These are phyloP conservation scores for Mohoua ochrocephala DNA, from an alignment of 2,113 vertebrate species.

Conservation along the genomic window DNA sequence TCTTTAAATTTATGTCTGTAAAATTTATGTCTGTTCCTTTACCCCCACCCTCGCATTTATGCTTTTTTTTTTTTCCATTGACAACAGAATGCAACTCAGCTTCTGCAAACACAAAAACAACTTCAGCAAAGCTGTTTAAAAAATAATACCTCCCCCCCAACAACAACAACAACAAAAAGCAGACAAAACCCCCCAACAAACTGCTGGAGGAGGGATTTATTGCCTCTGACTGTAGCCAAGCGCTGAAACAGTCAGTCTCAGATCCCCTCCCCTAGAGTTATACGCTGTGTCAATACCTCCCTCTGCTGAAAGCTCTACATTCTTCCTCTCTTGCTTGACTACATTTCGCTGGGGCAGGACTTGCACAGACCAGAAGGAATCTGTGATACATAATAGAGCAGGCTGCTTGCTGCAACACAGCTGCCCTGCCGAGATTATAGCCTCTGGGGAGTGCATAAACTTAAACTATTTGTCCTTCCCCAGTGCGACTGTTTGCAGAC, in stretches of 20 bases:
- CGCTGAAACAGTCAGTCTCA: background rate
- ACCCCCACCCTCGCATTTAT: background rate
- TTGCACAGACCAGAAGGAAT: background rate
- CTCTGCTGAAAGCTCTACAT: conserved; percentile 69
- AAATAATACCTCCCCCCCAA: background rate
- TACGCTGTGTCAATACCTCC: conserved; percentile 68
- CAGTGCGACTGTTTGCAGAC: background rate
- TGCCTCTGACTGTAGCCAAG: background rate
- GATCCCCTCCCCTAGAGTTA: background rate
- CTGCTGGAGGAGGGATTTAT: background rate
- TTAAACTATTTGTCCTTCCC: background rate
- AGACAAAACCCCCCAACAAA: background rate
- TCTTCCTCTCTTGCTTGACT: background rate
- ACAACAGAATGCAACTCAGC: background rate
- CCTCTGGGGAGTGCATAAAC: background rate
- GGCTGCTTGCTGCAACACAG: background rate
- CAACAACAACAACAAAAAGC: background rate
- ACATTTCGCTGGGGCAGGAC: background rate
- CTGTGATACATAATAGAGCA: background rate
- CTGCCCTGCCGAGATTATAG: background rate
- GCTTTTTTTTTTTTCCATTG: background rate
- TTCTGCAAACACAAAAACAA: background rate
- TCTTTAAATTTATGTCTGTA: conserved; percentile 27
- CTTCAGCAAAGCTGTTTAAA: background rate
- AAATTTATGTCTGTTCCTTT: too few species aligned